Evolutionary conservation across 2,888 invertebrate genomes (phyloP).

Genomic region (Caenorhabditis becei): DNA sequence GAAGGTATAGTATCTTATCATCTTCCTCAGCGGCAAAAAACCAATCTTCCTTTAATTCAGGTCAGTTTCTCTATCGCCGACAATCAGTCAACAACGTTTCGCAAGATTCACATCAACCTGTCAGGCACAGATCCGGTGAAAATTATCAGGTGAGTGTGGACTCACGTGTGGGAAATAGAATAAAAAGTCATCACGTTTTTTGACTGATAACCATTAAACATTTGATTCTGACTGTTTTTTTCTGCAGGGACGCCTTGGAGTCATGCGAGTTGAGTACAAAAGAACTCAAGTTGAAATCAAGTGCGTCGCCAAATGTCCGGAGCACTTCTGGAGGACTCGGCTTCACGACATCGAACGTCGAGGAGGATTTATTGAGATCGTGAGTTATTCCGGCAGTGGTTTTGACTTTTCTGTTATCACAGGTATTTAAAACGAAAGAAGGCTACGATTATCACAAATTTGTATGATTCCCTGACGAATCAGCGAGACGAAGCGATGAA

Average conservation of each 20-base stretch:
- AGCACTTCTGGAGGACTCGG: constrained; percentile 23
- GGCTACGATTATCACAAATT: constrained; percentile 58
- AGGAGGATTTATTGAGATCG: constrained; percentile 66
- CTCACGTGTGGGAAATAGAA: too few relatives aligned
- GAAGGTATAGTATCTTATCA: constrained; percentile 34
- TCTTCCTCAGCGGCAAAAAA: too few relatives aligned
- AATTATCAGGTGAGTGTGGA: constrained; percentile 72
- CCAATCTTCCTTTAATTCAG: too few relatives aligned
- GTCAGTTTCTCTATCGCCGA: constrained; percentile 74
- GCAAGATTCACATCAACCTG: constrained; percentile 73
- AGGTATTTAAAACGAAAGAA: constrained; percentile 68
- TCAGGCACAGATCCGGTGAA: constrained; percentile 76
- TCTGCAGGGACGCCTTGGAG: constrained; percentile 75
- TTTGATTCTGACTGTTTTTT: constrained; percentile 36
- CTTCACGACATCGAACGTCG: constrained; percentile 55
- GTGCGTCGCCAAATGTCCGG: neutral
- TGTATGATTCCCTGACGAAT: constrained; percentile 59
- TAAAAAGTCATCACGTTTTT: constrained; percentile 2
- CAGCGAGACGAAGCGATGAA: constrained; percentile 73
- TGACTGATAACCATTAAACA: constrained; percentile 7
- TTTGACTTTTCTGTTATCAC: constrained; percentile 3
- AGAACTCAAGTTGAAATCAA: constrained; percentile 66
- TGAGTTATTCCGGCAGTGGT: constrained; percentile 27
- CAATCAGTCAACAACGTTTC: constrained; percentile 59
- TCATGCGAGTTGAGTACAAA: constrained; percentile 75